Conservation (phyloP, 1,140 invertebrate genomes). For the Dendroctonus ponderosae region DNA sequence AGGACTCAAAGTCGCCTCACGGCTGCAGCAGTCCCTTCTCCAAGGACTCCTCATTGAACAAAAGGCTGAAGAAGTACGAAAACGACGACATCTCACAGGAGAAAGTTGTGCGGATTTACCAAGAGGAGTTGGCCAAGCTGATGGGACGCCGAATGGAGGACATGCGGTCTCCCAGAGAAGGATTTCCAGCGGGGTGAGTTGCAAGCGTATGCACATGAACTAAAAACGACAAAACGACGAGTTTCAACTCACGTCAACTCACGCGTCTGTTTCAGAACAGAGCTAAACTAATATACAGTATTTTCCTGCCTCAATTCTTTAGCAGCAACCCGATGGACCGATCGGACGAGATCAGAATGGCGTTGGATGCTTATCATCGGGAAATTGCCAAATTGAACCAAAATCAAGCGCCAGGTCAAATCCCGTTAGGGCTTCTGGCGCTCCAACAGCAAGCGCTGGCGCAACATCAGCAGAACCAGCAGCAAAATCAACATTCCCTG, state of each 20-base stretch:
- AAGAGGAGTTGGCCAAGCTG: slow-evolving; percentile 91
- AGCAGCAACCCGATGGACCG: slow-evolving; percentile 66
- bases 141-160: slow-evolving; percentile 77
- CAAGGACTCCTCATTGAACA: slow-evolving; percentile 67
- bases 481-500: slow-evolving; percentile 55
- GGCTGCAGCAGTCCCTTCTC: slow-evolving; percentile 74
- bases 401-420: slow-evolving; percentile 55
- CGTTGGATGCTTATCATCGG: slow-evolving; percentile 86
- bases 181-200: slow-evolving; percentile 65
- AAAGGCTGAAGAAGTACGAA: slow-evolving; percentile 80
- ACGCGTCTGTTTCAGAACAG: slow-evolving; percentile 56
- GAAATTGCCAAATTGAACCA: slow-evolving; percentile 85
- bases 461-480: slow-evolving; percentile 56
- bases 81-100: slow-evolving; percentile 96
- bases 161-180: slow-evolving; percentile 66
- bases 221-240: neutral
- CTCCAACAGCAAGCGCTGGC: slow-evolving; percentile 70
- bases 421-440: slow-evolving; percentile 64
- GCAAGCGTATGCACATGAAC: no score
- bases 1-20: slow-evolving; percentile 79
- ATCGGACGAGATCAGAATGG: slow-evolving; percentile 84
- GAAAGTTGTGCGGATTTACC: slow-evolving; percentile 94
- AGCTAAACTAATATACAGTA: slow-evolving; percentile 66
- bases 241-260: neutral
- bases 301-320: slow-evolving; percentile 79